Evolutionary conservation across 2,113 vertebrate genomes (phyloP).

Genomic region (Aviceda subcristata): DNA sequence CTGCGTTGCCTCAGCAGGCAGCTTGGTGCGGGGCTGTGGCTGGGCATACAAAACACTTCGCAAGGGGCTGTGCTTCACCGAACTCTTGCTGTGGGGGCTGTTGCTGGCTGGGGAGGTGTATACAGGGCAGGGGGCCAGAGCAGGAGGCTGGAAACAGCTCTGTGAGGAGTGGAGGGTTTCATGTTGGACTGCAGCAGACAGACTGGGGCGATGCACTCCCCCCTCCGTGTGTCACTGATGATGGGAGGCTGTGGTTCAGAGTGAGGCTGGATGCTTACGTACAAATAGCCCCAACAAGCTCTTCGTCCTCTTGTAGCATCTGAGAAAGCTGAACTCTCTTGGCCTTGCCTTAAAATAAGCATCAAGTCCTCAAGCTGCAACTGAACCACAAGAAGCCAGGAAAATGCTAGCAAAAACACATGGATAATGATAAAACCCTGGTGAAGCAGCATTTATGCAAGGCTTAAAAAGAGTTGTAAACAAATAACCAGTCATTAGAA

Average conservation of each 20-base stretch:
- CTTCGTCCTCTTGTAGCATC: background rate
- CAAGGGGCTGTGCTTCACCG: background rate
- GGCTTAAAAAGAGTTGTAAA: background rate
- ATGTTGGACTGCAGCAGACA: background rate
- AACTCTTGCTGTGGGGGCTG: background rate
- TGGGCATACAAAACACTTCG: background rate
- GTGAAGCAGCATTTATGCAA: background rate
- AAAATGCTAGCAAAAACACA: background rate
- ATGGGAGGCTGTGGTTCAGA: background rate
- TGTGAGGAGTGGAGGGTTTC: background rate
- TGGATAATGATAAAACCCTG: background rate
- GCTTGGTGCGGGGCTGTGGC: too few relatives aligned
- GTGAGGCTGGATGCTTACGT: background rate
- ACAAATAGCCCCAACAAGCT: background rate
- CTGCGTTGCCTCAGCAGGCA: background rate
- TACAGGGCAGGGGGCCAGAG: background rate
- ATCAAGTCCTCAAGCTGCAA: background rate
- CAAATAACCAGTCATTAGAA: background rate
- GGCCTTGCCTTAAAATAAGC: background rate
- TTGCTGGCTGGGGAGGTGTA: background rate
- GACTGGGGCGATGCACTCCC: rapidly evolving
- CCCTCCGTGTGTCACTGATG: rapidly evolving
- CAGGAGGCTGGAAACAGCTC: background rate
- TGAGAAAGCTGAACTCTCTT: background rate
- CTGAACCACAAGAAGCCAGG: background rate